These are phyloP conservation scores for Thryonomys swinderianus DNA, from an alignment of 2,113 vertebrate species.

Conservation along the genomic window DNA sequence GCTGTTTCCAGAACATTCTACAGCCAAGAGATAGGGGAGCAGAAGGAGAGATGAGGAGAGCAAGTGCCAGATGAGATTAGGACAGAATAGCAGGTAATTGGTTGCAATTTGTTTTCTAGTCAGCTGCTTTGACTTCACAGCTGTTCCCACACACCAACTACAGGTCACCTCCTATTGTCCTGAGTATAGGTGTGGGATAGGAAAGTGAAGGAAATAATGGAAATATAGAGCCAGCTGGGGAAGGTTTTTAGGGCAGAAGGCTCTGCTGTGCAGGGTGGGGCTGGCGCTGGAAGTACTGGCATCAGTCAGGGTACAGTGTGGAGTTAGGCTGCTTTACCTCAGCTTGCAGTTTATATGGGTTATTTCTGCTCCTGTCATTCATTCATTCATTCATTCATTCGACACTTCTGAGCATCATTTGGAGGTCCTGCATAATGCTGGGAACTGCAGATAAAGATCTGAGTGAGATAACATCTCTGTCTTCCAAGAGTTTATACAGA, in stretches of 20 bases:
- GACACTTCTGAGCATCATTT: background rate
- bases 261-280: background rate
- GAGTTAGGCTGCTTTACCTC: background rate
- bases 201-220: background rate
- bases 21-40: slow-evolving; percentile 57
- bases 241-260: slow-evolving; percentile 41
- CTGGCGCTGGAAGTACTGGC: background rate
- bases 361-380: background rate
- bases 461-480: background rate
- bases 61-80: slow-evolving; percentile 36
- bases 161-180: slow-evolving; percentile 22
- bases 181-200: background rate
- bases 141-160: slow-evolving; percentile 43
- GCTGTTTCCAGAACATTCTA: slow-evolving; percentile 1
- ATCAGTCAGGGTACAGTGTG: background rate
- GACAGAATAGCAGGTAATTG: slow-evolving; percentile 62
- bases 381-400: background rate
- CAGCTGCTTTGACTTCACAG: slow-evolving; percentile 30
- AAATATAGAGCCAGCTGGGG: background rate
- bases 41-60: background rate
- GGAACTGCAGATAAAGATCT: background rate
- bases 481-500: background rate
- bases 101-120: slow-evolving; percentile 76
- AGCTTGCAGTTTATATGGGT: background rate
- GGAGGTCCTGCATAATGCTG: background rate